Base-by-base conservation (phyloP, 2,797 vertebrate genomes). In the Cuniculus paca region DNA sequence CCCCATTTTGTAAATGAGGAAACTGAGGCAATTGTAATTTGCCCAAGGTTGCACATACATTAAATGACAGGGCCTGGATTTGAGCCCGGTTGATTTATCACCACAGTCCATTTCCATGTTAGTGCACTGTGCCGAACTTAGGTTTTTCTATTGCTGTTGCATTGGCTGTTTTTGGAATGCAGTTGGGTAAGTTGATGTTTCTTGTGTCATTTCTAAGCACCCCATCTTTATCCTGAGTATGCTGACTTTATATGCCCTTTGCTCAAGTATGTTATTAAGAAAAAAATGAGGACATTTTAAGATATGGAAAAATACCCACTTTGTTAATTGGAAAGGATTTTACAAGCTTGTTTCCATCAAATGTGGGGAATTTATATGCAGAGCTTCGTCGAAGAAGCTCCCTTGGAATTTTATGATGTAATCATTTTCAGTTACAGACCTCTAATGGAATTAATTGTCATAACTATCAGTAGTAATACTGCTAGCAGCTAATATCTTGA, bases 261-360 rank as follows among this genome's bases (percentile, higher is more conserved):
- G 16, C n/a, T 86, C 75, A 81, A 54, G 11, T 36, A 65, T 11
- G 28, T 91, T 88, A 78, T 56, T 75, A 52, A 88, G 60, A 26
- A 90, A 94, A 94, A 95, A 70, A n/a, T 36, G 81, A 93, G 52
- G 82, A 16, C 14, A 56, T 31, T 82, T 91, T 70, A 91, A 95
- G 54, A 52, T 28, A 61, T 48, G 31, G 56, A 88, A 56, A 78
- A 45, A 26, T 45, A 78, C 39, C 48, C 20, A 87, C 39, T 75
- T 83, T 79, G 31, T 42, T 93, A 45, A 63, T 80, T 85, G 94
- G 72, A 70, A 93, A 78, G 75, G 20, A 80, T 87, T 75, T 96
- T 82, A 94, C 4, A 52, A 85, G 36, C 19, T 75, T 58, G 11
- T 94, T 94, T 83, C 45, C 70, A 68, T 93, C 50, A 95, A 80